These are phyloP conservation scores for Aricia artaxerxes DNA, from an alignment of 2,888 invertebrate genomes.

Conservation along the genomic window DNA sequence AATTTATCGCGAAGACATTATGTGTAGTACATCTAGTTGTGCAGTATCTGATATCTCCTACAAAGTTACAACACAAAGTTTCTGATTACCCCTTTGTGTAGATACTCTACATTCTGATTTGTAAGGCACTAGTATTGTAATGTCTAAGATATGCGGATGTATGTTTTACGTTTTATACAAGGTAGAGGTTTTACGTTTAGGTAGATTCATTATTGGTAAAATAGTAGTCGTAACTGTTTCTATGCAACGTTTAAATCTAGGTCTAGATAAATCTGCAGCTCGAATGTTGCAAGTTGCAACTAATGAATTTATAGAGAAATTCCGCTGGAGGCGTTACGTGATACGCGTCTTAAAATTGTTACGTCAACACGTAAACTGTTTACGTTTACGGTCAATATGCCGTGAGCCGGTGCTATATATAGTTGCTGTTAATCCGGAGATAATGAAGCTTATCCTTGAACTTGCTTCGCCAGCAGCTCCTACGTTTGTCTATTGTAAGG, in stretches of 20 bases:
- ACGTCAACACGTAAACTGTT: constrained; percentile 14
- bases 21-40: not conserved
- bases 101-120: not conserved
- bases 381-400: constrained; percentile 15
- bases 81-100: not conserved
- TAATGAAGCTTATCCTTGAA: constrained; percentile 20
- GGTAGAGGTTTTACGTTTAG: not conserved
- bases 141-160: not conserved
- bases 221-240: not conserved
- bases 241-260: not conserved
- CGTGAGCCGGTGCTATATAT: not conserved
- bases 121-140: not conserved
- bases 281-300: not conserved
- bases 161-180: not conserved
- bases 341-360: constrained; percentile 1
- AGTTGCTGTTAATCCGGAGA: not conserved
- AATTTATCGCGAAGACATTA: not conserved
- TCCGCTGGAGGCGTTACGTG: not conserved
- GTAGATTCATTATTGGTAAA: not conserved
- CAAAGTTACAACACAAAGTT: not conserved
- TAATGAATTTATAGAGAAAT: too few relatives aligned
- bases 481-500: not conserved
- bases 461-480: not conserved
- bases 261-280: not conserved
- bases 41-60: not conserved